A percentile compares a stretch with the other conserved stretches of the same genome.
Conservation (phyloP, 1,140 invertebrate genomes). For the Cyrtorhinus lividipennis region DNA sequence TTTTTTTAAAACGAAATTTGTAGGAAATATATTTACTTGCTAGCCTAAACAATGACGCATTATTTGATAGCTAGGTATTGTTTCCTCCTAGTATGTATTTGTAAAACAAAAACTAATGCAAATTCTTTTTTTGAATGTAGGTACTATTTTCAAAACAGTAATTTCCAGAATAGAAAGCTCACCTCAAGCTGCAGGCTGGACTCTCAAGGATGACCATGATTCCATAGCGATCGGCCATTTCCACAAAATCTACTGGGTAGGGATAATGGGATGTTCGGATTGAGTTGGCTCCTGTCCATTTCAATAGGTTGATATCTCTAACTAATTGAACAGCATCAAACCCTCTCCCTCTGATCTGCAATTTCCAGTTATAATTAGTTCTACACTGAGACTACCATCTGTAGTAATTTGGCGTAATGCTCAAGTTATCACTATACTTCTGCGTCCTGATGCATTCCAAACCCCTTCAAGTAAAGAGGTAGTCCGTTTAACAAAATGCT, state of each 20-base stretch:
- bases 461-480: conserved; percentile 46
- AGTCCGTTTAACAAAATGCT: conserved; percentile 39
- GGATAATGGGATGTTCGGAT: conserved; percentile 60
- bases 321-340: conserved; percentile 40
- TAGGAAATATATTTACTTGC: no score
- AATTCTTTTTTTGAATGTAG: no score
- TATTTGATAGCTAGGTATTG: no score
- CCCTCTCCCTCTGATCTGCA: conserved; percentile 42
- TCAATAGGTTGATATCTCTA: conserved; percentile 47
- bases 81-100: no score
- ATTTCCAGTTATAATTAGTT: conserved; percentile 15
- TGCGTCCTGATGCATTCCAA: conserved; percentile 50
- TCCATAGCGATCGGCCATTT: conserved; percentile 44
- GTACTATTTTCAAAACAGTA: no score
- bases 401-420: no score
- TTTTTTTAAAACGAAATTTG: no score
- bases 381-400: no score
- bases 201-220: conserved; percentile 48
- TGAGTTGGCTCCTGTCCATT: conserved; percentile 49
- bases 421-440: no score
- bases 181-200: conserved; percentile 34
- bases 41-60: no score
- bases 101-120: no score
- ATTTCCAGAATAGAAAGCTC: conserved; percentile 5
- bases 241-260: conserved; percentile 52